Evolutionary conservation across 2,888 invertebrate genomes (phyloP), one percentile per base, ranked within the genome.

Genomic region (Gastrophysa polygoni): DNA sequence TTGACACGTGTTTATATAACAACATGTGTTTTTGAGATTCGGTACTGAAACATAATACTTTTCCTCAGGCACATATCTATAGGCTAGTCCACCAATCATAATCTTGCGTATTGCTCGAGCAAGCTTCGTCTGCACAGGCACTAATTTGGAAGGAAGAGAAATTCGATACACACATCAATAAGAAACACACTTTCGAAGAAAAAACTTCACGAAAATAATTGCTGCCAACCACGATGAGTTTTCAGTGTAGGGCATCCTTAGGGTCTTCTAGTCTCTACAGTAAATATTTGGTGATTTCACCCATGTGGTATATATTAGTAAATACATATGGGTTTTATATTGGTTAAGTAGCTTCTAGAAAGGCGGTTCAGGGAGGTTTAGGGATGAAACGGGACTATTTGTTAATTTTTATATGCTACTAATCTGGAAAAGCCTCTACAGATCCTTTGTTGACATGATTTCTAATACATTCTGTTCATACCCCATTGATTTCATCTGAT

Each of bases 231-330:
- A 63, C 18, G 44, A 57, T 51, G 38, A 63, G 61, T 57, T 66
- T 57, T 38, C 67, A 61, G 62, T 57, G 16, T 46, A 57, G 21
- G 59, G 48, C 38, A 46, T 24, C 44, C 48, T 32, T 49, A 34
- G 58, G 16, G 57, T 61, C 64, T 65, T 63, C 62, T 24, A 48
- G 47, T 49, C 28, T 50, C 48, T 57, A 62, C 58, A 67, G 77
- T 73, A 77, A 79, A 76, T 75, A 77, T 75, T 77, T 75, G 71
- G 69, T 73, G 77, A 74, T 74, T 76, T 73, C 72, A 72, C 68
- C 71, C 75, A 76, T 75, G 71, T 76, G 75, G 75, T 75, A 76
- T 73, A 74, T 73, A 75, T 75, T 75, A 73, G 74, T 74, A 72
- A 75, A 74, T 73, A 75, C 73, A 75, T 71, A 73, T 75, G 74